Evolutionary conservation across 2,888 invertebrate species (phyloP), one percentile per base, ranked within the genome.

Genomic region (Callinectes sapidus): DNA sequence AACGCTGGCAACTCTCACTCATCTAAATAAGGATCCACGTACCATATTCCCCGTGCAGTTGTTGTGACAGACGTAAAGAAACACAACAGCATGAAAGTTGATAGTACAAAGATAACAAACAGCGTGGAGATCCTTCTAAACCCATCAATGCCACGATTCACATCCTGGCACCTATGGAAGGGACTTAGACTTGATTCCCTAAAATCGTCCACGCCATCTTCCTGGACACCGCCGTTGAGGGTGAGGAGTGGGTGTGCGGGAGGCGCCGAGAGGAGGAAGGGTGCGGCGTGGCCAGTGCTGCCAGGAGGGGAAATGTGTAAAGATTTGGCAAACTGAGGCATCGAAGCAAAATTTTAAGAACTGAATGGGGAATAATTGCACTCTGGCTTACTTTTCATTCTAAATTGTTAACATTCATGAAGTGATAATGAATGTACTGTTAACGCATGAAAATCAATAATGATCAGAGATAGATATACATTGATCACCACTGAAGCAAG

Each of bases 201-300:
- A 71, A 18, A 71, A 28, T 10, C 18, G 28, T 10, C n/a, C n/a
- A 71, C 71, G 23, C 71, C n/a, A 28, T 71, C 71, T 23, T 28
- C 71, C n/a, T 71, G 71, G 28, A 71, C 71, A 71, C 6, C 28
- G 71, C 28, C 6, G 16, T 1, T 3, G 71, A 71, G 71, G 71
- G 8, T 71, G 23, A 18, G 71, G n/a, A 71, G n/a, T 71, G 3
- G 28, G 71, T n/a, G n/a, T n/a, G 71, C 23, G 71, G 23, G 71
- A 71, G 71, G 71, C 71, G 71, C 71, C 71, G 71, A 71, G n/a
- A 23, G 71, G 71, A 28, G 71, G 23, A 23, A 28, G 71, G 28
- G 71, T 18, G 71, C 28, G 71, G 71, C 71, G 71, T 71, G 71
- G 71, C 28, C 71, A 71, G 71, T 71, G 71, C 71, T 71, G 71